Base-by-base conservation (phyloP, 2,797 vertebrate genomes). In the Semaprochilodus insignis region DNA sequence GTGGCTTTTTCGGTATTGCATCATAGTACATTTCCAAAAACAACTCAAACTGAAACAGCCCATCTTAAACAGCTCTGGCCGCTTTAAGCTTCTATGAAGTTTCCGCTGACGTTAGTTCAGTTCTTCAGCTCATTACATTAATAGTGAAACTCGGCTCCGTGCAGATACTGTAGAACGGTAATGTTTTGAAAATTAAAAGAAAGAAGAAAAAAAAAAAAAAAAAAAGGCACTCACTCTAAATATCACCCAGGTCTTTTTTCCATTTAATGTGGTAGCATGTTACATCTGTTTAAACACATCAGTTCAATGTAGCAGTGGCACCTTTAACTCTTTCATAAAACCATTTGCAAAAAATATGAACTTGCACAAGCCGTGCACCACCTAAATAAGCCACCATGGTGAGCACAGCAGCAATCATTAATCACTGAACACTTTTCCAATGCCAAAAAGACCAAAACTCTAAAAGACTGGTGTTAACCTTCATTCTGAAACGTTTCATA, bases 121-220 rank as follows among this genome's bases (percentile, higher is more conserved):
- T 48, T 80, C 73, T 85, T 72, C 60, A 31, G 82, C 55, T 19
- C 60, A 59, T 27, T 51, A 71, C 34, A 85, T 59, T 87, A 77
- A 85, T 85, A 74, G 15, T 84, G 84, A 87, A 87, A 87, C 86
- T 83, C 55, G 15, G 31, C 15, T 34, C 51, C 54, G 31, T 48
- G 23, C 15, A 66, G 21, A 31, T 25, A 66, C 27, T 23, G 5
- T 52, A 40, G 21, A 25, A 80, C 78, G 69, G 59, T 1, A 62
- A 72, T 55, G 55, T 55, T 79, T 6, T 44, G 40, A 44, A 44
- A 10, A 44, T 6, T 44, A 10, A 44, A 44, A 4, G 52, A 70
- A 80, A 80, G 23, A 23, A 25, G 54, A 27, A 48, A 34, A 65
- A 6, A 36, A 2, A 15, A 31, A 13, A 36, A 21, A 14, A 73